A percentile compares a stretch with the other conserved stretches of the same genome.
Conservation (phyloP, 2,113 vertebrate genomes). For the Colaptes auratus region DNA sequence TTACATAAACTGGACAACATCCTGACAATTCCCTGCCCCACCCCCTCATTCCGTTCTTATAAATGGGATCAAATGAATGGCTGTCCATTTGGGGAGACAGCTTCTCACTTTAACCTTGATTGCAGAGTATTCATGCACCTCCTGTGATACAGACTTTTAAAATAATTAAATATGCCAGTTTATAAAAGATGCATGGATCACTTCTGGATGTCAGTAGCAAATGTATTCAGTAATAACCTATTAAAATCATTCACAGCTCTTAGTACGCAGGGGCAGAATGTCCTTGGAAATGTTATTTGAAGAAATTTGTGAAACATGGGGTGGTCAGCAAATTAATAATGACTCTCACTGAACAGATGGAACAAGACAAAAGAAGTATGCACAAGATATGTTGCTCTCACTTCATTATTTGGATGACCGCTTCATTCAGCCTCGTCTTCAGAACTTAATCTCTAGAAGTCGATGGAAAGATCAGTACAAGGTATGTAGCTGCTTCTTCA, state of each 20-base stretch:
- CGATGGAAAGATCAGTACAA: conserved; percentile 86
- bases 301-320: not conserved
- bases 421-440: conserved; percentile 82
- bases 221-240: not conserved
- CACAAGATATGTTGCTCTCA: conserved; percentile 80
- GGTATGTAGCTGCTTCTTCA: conserved; percentile 53
- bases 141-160: not conserved
- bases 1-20: not conserved
- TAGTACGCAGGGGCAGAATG: not conserved
- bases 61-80: not conserved
- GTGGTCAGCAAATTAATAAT: not conserved
- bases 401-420: conserved; percentile 81
- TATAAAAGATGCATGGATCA: not conserved
- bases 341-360: conserved; percentile 72
- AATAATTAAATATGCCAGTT: not conserved
- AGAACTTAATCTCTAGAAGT: conserved; percentile 79
- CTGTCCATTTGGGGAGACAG: not conserved
- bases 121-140: not conserved
- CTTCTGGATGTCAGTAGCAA: not conserved
- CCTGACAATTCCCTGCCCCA: rapidly evolving
- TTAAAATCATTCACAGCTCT: not conserved
- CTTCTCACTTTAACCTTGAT: not conserved
- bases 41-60: not conserved
- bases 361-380: conserved; percentile 80
- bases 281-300: not conserved